Evolutionary conservation across 2,113 vertebrate species (phyloP).

Genomic region (Lathamus discolor): DNA sequence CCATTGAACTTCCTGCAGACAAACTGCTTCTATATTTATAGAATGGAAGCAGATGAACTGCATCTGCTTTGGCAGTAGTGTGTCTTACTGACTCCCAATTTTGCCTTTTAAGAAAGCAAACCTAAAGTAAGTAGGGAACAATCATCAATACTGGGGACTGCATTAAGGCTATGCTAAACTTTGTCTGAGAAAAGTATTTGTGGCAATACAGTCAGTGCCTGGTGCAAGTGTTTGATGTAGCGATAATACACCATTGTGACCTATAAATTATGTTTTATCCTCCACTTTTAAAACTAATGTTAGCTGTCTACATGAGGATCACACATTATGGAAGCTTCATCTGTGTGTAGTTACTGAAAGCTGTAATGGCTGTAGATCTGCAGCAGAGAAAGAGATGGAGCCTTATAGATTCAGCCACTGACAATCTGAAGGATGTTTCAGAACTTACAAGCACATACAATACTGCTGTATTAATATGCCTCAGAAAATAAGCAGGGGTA

Average conservation of each 20-base stretch:
- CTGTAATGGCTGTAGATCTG: slow-evolving; percentile 44
- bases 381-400: neutral
- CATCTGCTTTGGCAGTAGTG: neutral
- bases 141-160: neutral
- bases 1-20: neutral
- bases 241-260: neutral
- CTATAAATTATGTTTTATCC: slow-evolving; percentile 44
- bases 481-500: slow-evolving; percentile 4
- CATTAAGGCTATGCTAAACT: neutral
- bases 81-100: neutral
- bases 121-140: neutral
- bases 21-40: neutral
- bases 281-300: neutral
- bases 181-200: slow-evolving; percentile 16
- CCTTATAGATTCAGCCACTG: neutral
- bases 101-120: slow-evolving; percentile 28
- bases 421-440: neutral
- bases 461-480: neutral
- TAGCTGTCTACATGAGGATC: slow-evolving; percentile 40
- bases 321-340: slow-evolving; percentile 35
- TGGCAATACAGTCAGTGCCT: neutral
- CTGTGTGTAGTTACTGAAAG: slow-evolving; percentile 41
- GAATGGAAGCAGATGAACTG: neutral
- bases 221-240: slow-evolving; percentile 34
- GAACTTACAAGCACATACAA: neutral